Percentiles rank a stretch among this genome's conserved stretches.
These are phyloP conservation scores for Marmota monax DNA, from an alignment of 2,113 vertebrate species.

Conservation along the genomic window DNA sequence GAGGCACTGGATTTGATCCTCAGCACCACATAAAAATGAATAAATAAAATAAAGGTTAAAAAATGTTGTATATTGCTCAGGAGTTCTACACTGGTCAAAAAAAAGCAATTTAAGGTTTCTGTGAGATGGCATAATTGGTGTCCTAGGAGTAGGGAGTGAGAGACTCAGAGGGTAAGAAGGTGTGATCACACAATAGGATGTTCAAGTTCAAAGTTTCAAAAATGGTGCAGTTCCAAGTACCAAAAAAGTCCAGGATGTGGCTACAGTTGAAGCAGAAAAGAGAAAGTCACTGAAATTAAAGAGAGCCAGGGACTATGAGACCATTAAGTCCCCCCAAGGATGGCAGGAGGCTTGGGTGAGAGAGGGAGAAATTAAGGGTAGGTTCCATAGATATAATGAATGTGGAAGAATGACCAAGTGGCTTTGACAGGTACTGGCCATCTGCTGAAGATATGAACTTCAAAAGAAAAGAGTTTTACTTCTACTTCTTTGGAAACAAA, in stretches of 20 bases:
- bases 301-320: not conserved
- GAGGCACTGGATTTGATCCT: no score
- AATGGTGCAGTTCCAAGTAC: not conserved
- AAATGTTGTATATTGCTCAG: not conserved
- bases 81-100: not conserved
- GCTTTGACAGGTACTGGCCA: not conserved
- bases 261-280: constrained; percentile 1
- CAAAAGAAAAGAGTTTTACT: not conserved
- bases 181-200: not conserved
- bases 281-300: not conserved
- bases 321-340: not conserved
- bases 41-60: no score
- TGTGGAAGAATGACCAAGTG: not conserved
- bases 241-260: not conserved
- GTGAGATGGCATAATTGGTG: not conserved
- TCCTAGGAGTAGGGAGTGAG: not conserved
- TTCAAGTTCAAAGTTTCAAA: constrained; percentile 27
- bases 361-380: not conserved
- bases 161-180: not conserved
- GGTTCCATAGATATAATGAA: not conserved
- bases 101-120: not conserved
- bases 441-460: not conserved
- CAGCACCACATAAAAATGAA: no score
- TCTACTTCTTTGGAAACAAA: not conserved
- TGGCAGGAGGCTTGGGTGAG: not conserved